Percentiles rank a stretch among this genome's conserved stretches.
These are phyloP conservation scores for Siniperca obscura DNA, from an alignment of 2,797 vertebrate genomes.

Conservation along the genomic window DNA sequence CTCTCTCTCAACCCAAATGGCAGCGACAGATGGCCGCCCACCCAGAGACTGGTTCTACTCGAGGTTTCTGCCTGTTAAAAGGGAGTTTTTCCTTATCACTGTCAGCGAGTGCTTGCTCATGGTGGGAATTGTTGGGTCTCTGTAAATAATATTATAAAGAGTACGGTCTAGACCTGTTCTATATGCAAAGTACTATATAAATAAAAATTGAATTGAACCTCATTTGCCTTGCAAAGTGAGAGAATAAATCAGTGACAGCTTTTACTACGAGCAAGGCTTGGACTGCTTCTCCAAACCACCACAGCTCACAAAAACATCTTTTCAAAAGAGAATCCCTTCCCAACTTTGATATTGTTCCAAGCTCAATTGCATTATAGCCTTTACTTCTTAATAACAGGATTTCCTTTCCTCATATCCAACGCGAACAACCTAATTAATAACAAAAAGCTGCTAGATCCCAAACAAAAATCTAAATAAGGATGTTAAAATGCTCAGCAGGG, in stretches of 20 bases:
- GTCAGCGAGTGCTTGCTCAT: too few species aligned
- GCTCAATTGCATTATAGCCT: conserved; percentile 8
- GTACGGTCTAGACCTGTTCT: too few species aligned
- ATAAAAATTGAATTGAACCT: background rate
- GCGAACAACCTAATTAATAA: conserved; percentile 15
- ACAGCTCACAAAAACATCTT: conserved; percentile 23
- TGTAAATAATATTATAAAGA: too few species aligned
- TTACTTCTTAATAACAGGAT: conserved; percentile 4
- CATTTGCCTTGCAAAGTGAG: conserved; percentile 57
- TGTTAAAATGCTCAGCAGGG: background rate
- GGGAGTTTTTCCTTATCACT: too few species aligned
- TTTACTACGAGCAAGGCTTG: conserved; percentile 26
- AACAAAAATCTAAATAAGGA: conserved; percentile 1
- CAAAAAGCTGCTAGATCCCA: conserved; percentile 1
- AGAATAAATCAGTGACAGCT: conserved; percentile 36
- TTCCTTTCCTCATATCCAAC: background rate
- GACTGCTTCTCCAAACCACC: conserved; percentile 42
- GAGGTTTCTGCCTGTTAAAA: too few species aligned
- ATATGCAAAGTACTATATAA: too few species aligned
- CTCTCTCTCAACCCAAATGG: too few species aligned
- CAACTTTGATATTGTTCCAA: conserved; percentile 12
- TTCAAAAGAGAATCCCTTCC: conserved; percentile 12
- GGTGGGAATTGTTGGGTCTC: too few species aligned
- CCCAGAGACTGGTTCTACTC: too few species aligned
- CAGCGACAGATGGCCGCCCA: too few species aligned